Percentiles rank a stretch among this genome's conserved stretches.
Evolutionary conservation across 2,797 vertebrate genomes (phyloP).

Genomic region (Anableps anableps): DNA sequence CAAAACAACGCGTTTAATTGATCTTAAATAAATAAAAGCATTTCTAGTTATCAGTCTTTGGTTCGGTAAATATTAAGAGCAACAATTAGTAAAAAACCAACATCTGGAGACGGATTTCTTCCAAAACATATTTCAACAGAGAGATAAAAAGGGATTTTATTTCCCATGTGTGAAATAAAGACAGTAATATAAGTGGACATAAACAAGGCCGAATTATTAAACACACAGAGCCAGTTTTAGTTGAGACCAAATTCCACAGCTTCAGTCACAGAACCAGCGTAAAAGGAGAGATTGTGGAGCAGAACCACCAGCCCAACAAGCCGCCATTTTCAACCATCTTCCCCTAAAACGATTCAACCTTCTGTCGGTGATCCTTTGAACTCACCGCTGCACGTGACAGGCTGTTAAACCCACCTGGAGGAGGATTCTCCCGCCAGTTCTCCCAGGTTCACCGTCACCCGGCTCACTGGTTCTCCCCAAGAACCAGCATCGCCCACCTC

Average conservation of each 20-base stretch:
- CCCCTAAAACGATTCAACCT: neutral
- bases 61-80: neutral
- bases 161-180: neutral
- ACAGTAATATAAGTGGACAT: neutral
- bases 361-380: neutral
- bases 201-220: neutral
- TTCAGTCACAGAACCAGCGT: neutral
- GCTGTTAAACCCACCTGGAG: neutral
- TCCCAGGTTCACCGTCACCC: neutral
- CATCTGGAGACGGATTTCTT: neutral
- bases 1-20: too few relatives aligned
- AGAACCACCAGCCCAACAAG: neutral
- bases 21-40: too few relatives aligned
- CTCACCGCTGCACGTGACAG: neutral
- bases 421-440: neutral
- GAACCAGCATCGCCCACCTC: neutral
- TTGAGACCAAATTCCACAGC: neutral
- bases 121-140: neutral
- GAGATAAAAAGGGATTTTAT: neutral
- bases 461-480: neutral
- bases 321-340: neutral
- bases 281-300: too few relatives aligned
- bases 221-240: neutral
- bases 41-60: fast-evolving
- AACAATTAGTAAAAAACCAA: fast-evolving